Conservation (phyloP, 2,888 invertebrate species). For the Caenorhabditis sp. region DNA sequence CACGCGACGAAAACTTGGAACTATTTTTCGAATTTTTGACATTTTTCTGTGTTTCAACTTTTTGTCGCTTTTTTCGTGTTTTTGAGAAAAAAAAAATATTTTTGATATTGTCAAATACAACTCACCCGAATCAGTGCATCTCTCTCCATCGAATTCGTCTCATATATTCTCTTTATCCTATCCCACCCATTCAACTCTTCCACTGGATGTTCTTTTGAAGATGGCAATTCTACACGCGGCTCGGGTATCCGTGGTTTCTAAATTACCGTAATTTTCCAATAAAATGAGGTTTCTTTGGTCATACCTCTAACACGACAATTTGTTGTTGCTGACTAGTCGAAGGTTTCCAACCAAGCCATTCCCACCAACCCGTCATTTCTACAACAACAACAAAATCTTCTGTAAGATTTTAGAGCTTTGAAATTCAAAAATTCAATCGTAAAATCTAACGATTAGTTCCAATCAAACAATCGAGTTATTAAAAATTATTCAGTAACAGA, state of each 20-base stretch:
- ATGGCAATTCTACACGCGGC: not conserved
- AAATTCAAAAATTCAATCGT: not conserved
- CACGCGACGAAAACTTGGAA: too few relatives aligned
- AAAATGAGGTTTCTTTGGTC: too few relatives aligned
- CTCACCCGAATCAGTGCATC: conserved; percentile 42
- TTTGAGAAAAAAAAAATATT: too few relatives aligned
- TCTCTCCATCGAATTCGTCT: conserved; percentile 45
- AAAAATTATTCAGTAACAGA: not conserved
- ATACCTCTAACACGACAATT: not conserved
- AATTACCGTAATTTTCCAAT: too few relatives aligned
- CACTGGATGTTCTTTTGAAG: not conserved
- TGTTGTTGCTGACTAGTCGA: conserved; percentile 3
- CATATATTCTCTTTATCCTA: conserved; percentile 47
- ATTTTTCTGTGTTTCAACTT: too few relatives aligned
- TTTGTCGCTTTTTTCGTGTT: too few relatives aligned
- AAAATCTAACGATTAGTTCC: not conserved
- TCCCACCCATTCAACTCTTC: conserved; percentile 43
- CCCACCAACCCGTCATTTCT: conserved; percentile 28
- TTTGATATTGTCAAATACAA: not conserved
- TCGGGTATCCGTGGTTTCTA: not conserved
- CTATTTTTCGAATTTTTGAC: too few relatives aligned
- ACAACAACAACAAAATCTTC: too few relatives aligned
- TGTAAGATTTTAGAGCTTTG: too few relatives aligned
- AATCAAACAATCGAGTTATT: not conserved
- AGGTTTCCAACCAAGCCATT: conserved; percentile 27